phyloP scores from a whole-genome alignment of 1,140 invertebrate genomes.

The Aphelinus certus region DNA sequence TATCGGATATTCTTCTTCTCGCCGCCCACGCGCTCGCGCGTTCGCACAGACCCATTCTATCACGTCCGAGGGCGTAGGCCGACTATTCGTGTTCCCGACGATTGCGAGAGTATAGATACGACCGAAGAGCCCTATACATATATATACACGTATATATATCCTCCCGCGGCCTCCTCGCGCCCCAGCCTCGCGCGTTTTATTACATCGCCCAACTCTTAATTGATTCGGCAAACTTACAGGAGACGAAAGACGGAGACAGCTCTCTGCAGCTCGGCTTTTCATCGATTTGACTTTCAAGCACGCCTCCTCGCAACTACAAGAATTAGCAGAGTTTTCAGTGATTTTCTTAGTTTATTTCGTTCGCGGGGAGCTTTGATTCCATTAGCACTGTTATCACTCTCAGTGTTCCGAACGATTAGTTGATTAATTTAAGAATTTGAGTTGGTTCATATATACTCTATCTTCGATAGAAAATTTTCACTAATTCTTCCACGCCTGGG shows the following conservation, averaged over 20 bases:
- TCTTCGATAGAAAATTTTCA: too few species aligned
- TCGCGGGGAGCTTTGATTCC: background rate
- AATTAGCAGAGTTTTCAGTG: constrained; percentile 40
- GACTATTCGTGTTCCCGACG: background rate
- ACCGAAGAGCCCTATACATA: too few species aligned
- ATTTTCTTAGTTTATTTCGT: background rate
- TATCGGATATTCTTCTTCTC: constrained; percentile 41
- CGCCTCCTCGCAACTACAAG: constrained; percentile 28
- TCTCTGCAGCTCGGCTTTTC: constrained; percentile 10
- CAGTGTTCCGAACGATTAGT: background rate
- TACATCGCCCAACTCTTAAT: constrained; percentile 37
- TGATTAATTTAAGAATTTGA: constrained; percentile 20
- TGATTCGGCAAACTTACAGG: constrained; percentile 31
- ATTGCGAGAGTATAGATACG: too few species aligned
- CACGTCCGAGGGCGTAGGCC: constrained; percentile 1
- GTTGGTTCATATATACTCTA: too few species aligned
- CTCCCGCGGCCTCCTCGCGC: constrained; percentile 23
- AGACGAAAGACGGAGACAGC: background rate
- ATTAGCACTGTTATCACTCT: background rate
- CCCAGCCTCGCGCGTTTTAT: constrained; percentile 30
- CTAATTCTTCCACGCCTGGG: too few species aligned
- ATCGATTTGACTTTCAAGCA: constrained; percentile 39
- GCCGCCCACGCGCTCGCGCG: constrained; percentile 32
- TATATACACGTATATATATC: constrained; percentile 6
- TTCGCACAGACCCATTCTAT: constrained; percentile 24